phyloP scores from a whole-genome alignment of 2,888 invertebrate genomes.

The Asteroscopus sphinx region DNA sequence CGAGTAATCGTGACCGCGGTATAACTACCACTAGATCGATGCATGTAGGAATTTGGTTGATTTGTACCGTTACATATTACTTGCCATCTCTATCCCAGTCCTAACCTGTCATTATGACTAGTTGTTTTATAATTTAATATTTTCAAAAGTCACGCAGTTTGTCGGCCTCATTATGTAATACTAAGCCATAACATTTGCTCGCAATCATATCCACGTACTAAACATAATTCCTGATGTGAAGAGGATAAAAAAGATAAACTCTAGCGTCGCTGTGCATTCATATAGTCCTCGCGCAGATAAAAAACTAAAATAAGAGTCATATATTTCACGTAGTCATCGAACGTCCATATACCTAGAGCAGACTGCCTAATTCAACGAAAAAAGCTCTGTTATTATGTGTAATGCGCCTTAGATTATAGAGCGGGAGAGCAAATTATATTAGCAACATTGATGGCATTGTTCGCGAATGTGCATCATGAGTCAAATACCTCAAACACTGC shows the following conservation, averaged over 20 bases:
- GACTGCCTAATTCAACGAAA: slow-evolving; percentile 71
- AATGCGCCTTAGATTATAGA: slow-evolving; percentile 82
- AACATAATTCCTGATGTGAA: slow-evolving; percentile 56
- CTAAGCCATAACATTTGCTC: slow-evolving; percentile 57
- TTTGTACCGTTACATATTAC: slow-evolving; percentile 78
- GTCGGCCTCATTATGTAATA: slow-evolving; percentile 61
- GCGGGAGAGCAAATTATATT: slow-evolving; percentile 78
- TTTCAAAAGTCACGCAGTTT: slow-evolving; percentile 69
- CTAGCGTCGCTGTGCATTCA: slow-evolving; percentile 51
- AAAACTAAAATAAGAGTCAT: slow-evolving; percentile 56
- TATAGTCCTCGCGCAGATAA: slow-evolving; percentile 61
- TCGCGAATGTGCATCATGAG: slow-evolving; percentile 70
- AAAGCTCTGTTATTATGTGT: slow-evolving; percentile 74
- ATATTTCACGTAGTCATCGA: slow-evolving; percentile 66
- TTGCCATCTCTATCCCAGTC: slow-evolving; percentile 67
- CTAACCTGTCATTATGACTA: slow-evolving; percentile 72
- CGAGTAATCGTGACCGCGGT: slow-evolving; percentile 82
- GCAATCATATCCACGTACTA: slow-evolving; percentile 62
- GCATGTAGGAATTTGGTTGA: slow-evolving; percentile 80
- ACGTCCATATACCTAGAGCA: slow-evolving; percentile 63
- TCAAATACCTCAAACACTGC: slow-evolving; percentile 38
- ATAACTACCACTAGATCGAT: slow-evolving; percentile 79
- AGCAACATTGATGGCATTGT: slow-evolving; percentile 77
- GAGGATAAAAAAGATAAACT: slow-evolving; percentile 58
- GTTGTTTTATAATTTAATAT: slow-evolving; percentile 68